Percentiles rank a stretch among this genome's conserved stretches.
These are phyloP conservation scores for Pseudoips prasinana DNA, from an alignment of 2,888 invertebrate species.

Conservation along the genomic window DNA sequence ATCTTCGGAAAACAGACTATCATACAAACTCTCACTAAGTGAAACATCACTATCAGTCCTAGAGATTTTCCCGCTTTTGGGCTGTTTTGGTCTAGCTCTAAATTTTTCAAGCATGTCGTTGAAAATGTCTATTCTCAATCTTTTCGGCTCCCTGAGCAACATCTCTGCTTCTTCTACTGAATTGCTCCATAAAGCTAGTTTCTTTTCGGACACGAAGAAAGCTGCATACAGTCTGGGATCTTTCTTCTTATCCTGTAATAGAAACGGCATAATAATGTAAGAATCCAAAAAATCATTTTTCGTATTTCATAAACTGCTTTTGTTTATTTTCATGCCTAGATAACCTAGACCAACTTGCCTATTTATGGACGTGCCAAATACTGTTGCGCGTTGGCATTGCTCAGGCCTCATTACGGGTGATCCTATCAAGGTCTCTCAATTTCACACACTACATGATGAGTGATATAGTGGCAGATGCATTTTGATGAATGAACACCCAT, in stretches of 20 bases:
- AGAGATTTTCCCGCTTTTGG: constrained; percentile 54
- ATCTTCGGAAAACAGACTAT: constrained; percentile 70
- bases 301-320: no score
- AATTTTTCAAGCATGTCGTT: constrained; percentile 56
- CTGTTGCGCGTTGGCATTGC: no score
- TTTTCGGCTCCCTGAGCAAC: constrained; percentile 78
- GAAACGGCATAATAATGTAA: no score
- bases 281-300: no score
- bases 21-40: constrained; percentile 72
- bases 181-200: constrained; percentile 84
- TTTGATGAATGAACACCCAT: no score
- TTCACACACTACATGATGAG: no score
- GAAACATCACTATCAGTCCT: constrained; percentile 72
- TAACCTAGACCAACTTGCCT: no score
- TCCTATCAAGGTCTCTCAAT: no score
- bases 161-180: constrained; percentile 90
- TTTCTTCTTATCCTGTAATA: constrained; percentile 75
- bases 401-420: no score
- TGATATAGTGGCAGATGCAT: no score
- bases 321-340: no score
- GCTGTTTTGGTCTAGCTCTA: constrained; percentile 40
- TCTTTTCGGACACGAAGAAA: constrained; percentile 77
- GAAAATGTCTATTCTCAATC: constrained; percentile 81
- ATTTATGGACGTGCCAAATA: no score
- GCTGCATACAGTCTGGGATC: constrained; percentile 77